Percentiles rank a stretch among this genome's conserved stretches.
Conservation (phyloP, 2,113 vertebrate genomes). For the Steatornis caripensis region DNA sequence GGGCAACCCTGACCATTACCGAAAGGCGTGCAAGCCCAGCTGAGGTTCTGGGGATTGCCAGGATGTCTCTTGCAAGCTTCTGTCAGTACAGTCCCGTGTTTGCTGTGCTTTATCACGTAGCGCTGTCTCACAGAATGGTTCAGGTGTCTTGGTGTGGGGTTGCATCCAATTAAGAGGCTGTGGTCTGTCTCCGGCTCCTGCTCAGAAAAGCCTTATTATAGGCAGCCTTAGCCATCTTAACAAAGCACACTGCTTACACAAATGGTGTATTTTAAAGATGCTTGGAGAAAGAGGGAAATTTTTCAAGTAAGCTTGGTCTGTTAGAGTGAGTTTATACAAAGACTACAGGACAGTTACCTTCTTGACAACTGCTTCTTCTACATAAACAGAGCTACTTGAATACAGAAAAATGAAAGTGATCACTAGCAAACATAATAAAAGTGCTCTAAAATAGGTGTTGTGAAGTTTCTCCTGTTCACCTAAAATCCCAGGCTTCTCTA, state of each 20-base stretch:
- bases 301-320: background rate
- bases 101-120: background rate
- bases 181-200: background rate
- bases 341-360: background rate
- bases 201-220: background rate
- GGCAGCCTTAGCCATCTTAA: background rate
- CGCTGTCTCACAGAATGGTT: background rate
- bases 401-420: background rate
- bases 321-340: slow-evolving; percentile 1
- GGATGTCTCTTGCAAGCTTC: background rate
- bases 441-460: background rate
- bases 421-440: background rate
- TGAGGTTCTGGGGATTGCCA: background rate
- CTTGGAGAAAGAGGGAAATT: background rate
- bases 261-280: background rate
- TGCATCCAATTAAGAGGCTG: background rate
- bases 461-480: background rate
- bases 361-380: background rate
- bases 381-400: background rate
- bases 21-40: background rate
- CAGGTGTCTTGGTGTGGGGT: background rate
- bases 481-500: background rate
- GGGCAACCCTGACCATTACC: background rate
- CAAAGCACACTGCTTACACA: background rate
- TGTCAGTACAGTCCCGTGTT: accelerated